Evolutionary conservation across 2,113 vertebrate species (phyloP), one percentile per base, ranked within the genome.

Genomic region (Ariopsis seemanni): DNA sequence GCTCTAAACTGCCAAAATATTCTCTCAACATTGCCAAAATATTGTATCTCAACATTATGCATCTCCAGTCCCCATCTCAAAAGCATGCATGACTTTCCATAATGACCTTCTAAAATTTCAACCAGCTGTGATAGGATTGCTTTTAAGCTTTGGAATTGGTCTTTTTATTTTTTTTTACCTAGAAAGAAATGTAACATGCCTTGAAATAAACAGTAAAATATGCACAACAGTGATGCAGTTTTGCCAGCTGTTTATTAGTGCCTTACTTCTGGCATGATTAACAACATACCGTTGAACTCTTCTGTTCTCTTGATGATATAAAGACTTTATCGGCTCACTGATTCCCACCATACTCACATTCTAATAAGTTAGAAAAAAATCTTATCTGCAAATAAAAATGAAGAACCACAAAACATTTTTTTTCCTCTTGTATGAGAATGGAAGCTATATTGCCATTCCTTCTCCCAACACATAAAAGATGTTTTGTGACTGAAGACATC

Each of bases 221-320:
- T 57, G 52, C 12, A 77, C 22, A 77, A n/a, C 22, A 53, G 10
- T 53, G 25, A 77, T 77, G 50, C 25, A 53, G 2, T 77, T n/a
- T 77, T 52, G 74, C 17, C 50, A 79, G 9, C 52, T 57, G 77
- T 52, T 79, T 57, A 79, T 79, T 79, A 79, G 77, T 79, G 77
- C 74, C 48, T 53, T 77, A 52, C 42, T 53, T 1, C 25, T 79
- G 77, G 15, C 77, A 57, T 74, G 71, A 74, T 74, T 74, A 74
- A 48, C 34, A 72, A n/a, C 7, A 79, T 79, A 27, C 25, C 30
- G 22, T 10, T 50, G 71, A 74, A 74, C 71, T 48, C 17, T 42
- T 42, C 34, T 74, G 48, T 25, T n/a, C 52, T 57, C 52, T 79
- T 55, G 75, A 79, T 79, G 55, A 27, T 55, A 57, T 53, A 79